phyloP scores from a whole-genome alignment of 1,140 invertebrate genomes.

The Chelonus insularis region DNA sequence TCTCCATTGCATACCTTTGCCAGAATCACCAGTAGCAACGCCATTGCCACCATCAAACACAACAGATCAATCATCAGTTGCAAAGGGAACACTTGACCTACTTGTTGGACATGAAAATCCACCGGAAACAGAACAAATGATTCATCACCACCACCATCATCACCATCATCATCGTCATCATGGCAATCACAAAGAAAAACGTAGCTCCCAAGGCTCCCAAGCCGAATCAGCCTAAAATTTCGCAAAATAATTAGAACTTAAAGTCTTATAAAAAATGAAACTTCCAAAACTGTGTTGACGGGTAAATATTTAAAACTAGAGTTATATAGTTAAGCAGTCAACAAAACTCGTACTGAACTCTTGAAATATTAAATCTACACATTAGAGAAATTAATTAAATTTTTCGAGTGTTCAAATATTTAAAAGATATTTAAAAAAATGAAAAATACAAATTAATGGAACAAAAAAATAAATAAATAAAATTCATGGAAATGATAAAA shows the following conservation, averaged over 20 bases:
- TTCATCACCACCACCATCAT: slow-evolving; percentile 41
- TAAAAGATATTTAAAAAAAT: too few species aligned
- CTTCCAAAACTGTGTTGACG: neutral
- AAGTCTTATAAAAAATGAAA: neutral
- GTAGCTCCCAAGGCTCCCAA: slow-evolving; percentile 50
- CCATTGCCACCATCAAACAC: slow-evolving; percentile 40
- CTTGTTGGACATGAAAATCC: slow-evolving; percentile 51
- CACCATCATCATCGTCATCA: slow-evolving; percentile 48
- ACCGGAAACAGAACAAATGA: slow-evolving; percentile 47
- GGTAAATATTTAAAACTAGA: neutral
- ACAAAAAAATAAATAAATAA: neutral
- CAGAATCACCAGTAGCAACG: slow-evolving; percentile 49
- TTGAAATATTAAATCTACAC: too few species aligned
- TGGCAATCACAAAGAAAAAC: slow-evolving; percentile 53
- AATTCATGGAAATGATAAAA: neutral
- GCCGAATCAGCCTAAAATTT: slow-evolving; percentile 50
- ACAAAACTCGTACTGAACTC: neutral
- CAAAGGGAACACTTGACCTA: slow-evolving; percentile 45
- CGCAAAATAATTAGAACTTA: neutral
- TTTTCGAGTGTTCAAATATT: too few species aligned
- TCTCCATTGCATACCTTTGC: slow-evolving; percentile 50
- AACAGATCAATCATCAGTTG: slow-evolving; percentile 38
- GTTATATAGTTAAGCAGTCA: neutral
- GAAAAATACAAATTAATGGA: too few species aligned
- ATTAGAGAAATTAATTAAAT: too few species aligned